Percentiles rank a stretch among this genome's conserved stretches.
These are phyloP conservation scores for Tupiocoris notatus DNA, from an alignment of 2,888 invertebrate species.

Conservation along the genomic window DNA sequence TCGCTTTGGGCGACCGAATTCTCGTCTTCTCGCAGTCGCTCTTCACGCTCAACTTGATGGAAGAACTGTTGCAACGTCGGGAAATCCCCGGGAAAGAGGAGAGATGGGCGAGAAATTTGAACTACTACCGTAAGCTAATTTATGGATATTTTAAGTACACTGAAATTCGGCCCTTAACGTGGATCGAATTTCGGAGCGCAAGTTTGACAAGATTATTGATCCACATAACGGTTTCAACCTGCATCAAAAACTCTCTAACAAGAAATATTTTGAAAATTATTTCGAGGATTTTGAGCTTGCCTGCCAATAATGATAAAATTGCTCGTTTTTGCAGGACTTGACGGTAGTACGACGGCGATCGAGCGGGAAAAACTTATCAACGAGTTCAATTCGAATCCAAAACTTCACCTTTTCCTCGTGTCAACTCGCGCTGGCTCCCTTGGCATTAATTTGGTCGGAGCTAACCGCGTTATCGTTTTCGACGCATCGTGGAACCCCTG, in stretches of 20 bases:
- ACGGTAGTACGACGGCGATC: constrained; percentile 90
- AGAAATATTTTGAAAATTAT: too few species aligned
- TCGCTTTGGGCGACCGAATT: constrained; percentile 83
- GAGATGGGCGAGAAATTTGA: constrained; percentile 80
- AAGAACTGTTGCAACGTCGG: constrained; percentile 82
- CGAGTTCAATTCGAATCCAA: constrained; percentile 87
- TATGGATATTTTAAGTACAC: not conserved
- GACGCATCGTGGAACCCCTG: constrained; percentile 99
- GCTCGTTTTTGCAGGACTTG: constrained; percentile 65
- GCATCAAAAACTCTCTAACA: too few species aligned
- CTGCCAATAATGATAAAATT: too few species aligned
- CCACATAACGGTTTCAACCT: too few species aligned
- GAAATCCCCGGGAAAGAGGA: constrained; percentile 60
- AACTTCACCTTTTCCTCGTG: constrained; percentile 87
- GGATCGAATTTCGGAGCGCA: too few species aligned
- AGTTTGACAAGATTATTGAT: too few species aligned
- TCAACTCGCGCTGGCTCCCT: constrained; percentile 95
- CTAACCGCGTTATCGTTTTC: constrained; percentile 94
- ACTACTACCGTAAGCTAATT: constrained; percentile 79
- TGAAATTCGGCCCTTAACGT: not conserved
- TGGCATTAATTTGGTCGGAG: constrained; percentile 96
- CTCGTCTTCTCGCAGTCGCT: constrained; percentile 95
- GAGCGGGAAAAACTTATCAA: constrained; percentile 96
- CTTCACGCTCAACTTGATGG: constrained; percentile 90
- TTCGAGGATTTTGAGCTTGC: too few species aligned